Base-by-base conservation (phyloP, 2,888 invertebrate genomes). In the Baccha elongata region DNA sequence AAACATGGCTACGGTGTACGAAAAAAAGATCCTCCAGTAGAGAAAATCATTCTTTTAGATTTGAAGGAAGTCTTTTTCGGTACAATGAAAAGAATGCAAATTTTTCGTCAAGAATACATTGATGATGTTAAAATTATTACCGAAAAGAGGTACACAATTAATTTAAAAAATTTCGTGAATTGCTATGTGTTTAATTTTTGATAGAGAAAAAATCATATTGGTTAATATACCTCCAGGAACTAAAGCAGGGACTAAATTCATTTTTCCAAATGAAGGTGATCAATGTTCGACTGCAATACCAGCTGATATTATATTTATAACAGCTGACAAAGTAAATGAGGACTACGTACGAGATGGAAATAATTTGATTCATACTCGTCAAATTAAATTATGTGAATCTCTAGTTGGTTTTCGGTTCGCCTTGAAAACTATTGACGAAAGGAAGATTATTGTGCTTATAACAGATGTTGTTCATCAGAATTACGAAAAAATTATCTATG, bases 81-180 rank as follows among this genome's bases (percentile, higher is more conserved):
- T 0, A 94, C 95, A 0, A 91, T 95, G n/a, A 96, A 96, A 89
- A 94, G 96, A 88, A 95, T 96, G 94, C 95, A 95, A 90, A 95
- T 96, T 40, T 94, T 94, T 87, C 92, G 95, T 42, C 91, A 94
- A 52, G 94, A 95, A 5, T 93, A 95, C 86, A 91, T 92, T 0
- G 94, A 94, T 72, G 93, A 93, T 48, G 93, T 94, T 6, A 91
- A 93, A 87, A 91, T 92, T 0, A 92, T 92, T 44, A 92, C 94
- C 3, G 94, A 94, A 87, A 90, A 94, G 3, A 91, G 92, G 88
- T 87, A 81, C 13, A 32, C 29, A 26, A 26, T n/a, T n/a, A n/a
- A 26, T 32, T 7, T 8, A 3, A 32, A 32, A 32, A 32, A 7
- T 8, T 32, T 8, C 8, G 6, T 8, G 29, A 32, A n/a, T n/a